Percentiles rank a stretch among this genome's conserved stretches.
These are phyloP conservation scores for Hormiphora californensis DNA, from an alignment of 37 sponge, comb jelly and placozoan genomes.

Conservation along the genomic window DNA sequence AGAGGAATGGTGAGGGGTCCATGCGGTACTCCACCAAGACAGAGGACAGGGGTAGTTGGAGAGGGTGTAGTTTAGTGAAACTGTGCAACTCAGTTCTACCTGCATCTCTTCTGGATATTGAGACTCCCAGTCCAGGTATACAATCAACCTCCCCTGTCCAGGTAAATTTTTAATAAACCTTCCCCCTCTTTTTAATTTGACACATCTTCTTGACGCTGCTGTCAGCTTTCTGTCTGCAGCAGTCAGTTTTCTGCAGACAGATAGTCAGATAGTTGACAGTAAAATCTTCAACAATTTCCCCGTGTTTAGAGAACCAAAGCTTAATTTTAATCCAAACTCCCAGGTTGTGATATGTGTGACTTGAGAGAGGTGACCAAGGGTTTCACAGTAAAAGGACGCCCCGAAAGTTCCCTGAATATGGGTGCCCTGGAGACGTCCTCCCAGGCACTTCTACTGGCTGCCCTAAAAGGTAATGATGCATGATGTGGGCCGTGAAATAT, in stretches of 20 bases:
- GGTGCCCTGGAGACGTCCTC: conserved; percentile 27
- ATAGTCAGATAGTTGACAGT: no score
- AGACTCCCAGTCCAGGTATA: conserved; percentile 56
- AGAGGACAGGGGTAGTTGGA: conserved; percentile 79
- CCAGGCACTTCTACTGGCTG: conserved; percentile 26
- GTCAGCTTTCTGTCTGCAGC: no score
- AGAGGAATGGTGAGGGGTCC: conserved; percentile 72
- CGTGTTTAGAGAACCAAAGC: no score
- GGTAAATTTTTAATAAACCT: no score
- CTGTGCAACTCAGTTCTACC: conserved; percentile 56
- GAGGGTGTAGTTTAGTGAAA: conserved; percentile 62
- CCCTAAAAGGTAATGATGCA: conserved; percentile 35
- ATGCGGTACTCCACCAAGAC: not conserved
- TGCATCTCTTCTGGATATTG: conserved; percentile 54
- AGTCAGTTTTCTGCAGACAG: no score
- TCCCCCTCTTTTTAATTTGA: no score
- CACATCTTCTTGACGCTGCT: no score
- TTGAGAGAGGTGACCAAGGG: conserved; percentile 41
- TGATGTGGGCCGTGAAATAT: no score
- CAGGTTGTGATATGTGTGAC: conserved; percentile 43
- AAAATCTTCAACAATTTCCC: no score
- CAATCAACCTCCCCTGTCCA: no score
- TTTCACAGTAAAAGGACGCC: not conserved
- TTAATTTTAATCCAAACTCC: no score
- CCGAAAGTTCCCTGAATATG: not conserved